These are phyloP conservation scores for Pyrochroa serraticornis DNA, from an alignment of 2,888 invertebrate genomes.

Conservation along the genomic window DNA sequence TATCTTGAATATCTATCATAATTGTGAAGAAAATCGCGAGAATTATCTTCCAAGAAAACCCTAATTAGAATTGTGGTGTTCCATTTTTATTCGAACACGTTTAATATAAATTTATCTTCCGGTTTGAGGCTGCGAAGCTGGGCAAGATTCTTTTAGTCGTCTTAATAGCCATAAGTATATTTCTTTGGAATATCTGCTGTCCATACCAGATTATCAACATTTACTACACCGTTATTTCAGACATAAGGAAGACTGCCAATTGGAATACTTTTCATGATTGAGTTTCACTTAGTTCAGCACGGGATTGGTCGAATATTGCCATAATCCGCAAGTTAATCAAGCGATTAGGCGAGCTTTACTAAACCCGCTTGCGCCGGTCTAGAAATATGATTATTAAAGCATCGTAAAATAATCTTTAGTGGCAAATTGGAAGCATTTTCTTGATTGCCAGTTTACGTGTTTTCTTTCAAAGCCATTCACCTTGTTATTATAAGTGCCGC, in stretches of 20 bases:
- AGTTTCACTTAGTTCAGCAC: no score
- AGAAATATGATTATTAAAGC: no score
- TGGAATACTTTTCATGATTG: no score
- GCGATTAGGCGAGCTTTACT: no score
- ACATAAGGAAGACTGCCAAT: conserved; percentile 8
- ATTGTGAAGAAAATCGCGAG: background rate
- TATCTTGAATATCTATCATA: background rate
- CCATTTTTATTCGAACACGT: background rate
- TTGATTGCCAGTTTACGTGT: no score
- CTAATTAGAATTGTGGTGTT: background rate
- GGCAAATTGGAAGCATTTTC: no score
- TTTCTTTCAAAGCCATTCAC: no score
- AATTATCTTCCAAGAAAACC: background rate
- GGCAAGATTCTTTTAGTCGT: conserved; percentile 16
- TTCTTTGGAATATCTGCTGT: conserved; percentile 3
- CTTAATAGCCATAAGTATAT: conserved; percentile 15
- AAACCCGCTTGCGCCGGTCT: no score
- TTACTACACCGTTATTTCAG: conserved; percentile 9
- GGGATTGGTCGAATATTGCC: no score
- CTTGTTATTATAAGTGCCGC: no score
- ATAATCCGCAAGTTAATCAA: no score
- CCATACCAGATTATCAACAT: background rate
- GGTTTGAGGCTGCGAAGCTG: conserved; percentile 3
- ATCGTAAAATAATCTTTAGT: no score
- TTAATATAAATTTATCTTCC: conserved; percentile 13